A percentile compares a stretch with the other conserved stretches of the same genome.
These are phyloP conservation scores for Microtus oregoni DNA, from an alignment of 2,113 vertebrate species.

Conservation along the genomic window DNA sequence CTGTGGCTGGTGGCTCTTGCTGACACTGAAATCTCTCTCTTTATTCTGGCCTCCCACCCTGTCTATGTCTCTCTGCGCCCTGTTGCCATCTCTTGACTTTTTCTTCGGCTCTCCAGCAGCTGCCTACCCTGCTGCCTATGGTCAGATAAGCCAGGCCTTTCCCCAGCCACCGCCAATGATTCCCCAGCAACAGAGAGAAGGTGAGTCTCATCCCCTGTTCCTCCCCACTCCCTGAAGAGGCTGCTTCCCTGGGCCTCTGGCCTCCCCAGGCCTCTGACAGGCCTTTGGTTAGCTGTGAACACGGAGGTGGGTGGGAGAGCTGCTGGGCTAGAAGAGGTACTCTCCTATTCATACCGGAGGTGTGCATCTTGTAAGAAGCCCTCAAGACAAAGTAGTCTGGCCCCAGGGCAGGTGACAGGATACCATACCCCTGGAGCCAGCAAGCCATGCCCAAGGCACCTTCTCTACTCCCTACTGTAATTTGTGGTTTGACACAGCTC, in stretches of 20 bases:
- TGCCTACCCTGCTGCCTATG: conserved; percentile 99
- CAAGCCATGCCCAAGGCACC: no score
- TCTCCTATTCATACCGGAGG: neutral
- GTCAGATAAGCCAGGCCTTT: conserved; percentile 99
- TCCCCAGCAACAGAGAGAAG: conserved; percentile 99
- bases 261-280: neutral
- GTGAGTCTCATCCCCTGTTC: conserved; percentile 86
- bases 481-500: conserved; percentile 11
- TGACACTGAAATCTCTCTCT: conserved; percentile 79
- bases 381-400: neutral
- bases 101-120: conserved; percentile 87
- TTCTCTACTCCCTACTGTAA: neutral
- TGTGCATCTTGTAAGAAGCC: neutral
- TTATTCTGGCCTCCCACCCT: conserved; percentile 63
- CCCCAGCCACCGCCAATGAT: conserved; percentile 99
- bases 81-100: conserved; percentile 50
- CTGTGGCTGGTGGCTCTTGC: neutral
- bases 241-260: neutral
- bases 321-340: rapidly evolving
- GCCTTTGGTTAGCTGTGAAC: neutral
- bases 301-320: neutral
- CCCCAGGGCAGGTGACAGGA: neutral
- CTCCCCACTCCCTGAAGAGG: neutral
- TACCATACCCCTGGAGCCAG: no score
- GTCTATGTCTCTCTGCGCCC: conserved; percentile 35